Base-by-base conservation (phyloP, 2,888 invertebrate species). In the Cantharis rustica region DNA sequence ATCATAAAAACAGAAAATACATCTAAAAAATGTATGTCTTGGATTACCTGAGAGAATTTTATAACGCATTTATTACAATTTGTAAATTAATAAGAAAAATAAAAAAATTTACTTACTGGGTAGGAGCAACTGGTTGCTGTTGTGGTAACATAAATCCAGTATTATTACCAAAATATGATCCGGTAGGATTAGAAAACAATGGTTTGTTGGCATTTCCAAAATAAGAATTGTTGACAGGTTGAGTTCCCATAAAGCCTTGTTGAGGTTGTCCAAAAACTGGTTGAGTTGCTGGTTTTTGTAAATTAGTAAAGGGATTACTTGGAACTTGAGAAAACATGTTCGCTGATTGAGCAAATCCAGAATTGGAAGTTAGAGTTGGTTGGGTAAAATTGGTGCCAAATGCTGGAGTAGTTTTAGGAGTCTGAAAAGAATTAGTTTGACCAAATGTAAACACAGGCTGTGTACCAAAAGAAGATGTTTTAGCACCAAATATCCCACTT, bases 271-370 rank as follows among this genome's bases (percentile, higher is more conserved):
- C 82, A 68, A 87, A 88, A 31, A 84, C 86, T 73, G 90, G 89
- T 80, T 89, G 89, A 3, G 89, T 83, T 20, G 89, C 87, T 17
- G 89, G 88, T 82, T 89, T 90, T 66, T 66, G 64, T 23, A 66
- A 66, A 47, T n/a, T 47, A 3, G 64, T 20, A 10, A 66, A 66
- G 9, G 64, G 64, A 66, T 66, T 66, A n/a, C 16, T 17, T 20
- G 15, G 13, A 13, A 20, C 17, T 16, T 15, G 64, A 16, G 79
- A 69, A 72, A 80, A 80, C 23, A 75, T 47, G n/a, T 71, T 71
- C 26, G 73, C 90, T 85, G 84, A 84, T 81, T 88, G 86, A 0
- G 87, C 87, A 78, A 88, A 89, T 10, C 86, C 80, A 0, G 84
- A 83, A 71, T 83, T 83, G 72, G 80, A 69, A 0, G 79, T 80